phyloP scores from a whole-genome alignment of 2,113 vertebrate genomes.

The Cacatua alba region DNA sequence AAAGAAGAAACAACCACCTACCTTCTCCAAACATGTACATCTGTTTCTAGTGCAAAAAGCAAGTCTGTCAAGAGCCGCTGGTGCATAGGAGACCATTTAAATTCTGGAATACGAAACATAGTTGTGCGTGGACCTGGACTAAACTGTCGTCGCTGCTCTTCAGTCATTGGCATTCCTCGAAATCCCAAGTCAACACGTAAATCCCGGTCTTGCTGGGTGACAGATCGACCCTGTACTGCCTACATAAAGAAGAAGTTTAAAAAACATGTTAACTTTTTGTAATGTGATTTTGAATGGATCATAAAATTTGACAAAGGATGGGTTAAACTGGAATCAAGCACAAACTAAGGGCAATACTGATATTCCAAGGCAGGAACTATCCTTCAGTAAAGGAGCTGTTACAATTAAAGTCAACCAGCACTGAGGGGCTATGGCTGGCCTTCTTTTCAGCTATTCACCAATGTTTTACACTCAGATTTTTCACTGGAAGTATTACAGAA shows the following conservation, averaged over 20 bases:
- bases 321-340: not conserved
- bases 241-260: conserved; percentile 52
- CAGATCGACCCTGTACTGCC: conserved; percentile 90
- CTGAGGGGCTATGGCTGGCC: not conserved
- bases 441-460: not conserved
- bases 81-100: conserved; percentile 99
- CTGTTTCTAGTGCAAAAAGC: conserved; percentile 96
- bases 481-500: not conserved
- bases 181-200: conserved; percentile 95
- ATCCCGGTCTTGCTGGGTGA: conserved; percentile 91
- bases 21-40: conserved; percentile 99
- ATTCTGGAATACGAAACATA: conserved; percentile 99
- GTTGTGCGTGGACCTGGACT: conserved; percentile 97
- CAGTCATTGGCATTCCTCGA: conserved; percentile 98
- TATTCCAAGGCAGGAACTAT: not conserved
- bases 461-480: not conserved
- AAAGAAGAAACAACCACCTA: conserved; percentile 52
- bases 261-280: not conserved
- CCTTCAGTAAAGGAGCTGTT: not conserved
- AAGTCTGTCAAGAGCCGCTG: conserved; percentile 95
- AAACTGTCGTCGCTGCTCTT: conserved; percentile 96
- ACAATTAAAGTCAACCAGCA: not conserved
- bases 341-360: not conserved
- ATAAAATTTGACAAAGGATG: not conserved
- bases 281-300: not conserved